Percentiles rank a stretch among this genome's conserved stretches.
Evolutionary conservation across 92 coral and sea anemone species (phyloP).

Genomic region (Metridium senile): DNA sequence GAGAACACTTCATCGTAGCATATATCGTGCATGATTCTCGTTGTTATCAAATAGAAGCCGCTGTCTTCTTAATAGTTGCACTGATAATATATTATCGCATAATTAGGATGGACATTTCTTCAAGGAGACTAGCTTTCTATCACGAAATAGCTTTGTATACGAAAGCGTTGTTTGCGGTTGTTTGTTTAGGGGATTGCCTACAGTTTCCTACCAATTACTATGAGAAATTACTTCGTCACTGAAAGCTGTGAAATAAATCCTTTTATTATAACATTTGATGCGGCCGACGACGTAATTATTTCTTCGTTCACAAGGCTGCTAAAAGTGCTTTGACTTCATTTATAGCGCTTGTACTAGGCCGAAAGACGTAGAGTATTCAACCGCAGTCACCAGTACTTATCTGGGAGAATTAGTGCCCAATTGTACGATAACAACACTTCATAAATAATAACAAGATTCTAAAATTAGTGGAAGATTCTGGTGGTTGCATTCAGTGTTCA

Average conservation of each 20-base stretch:
- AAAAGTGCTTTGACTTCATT: not conserved
- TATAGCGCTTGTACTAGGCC: not conserved
- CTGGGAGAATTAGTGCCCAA: not conserved
- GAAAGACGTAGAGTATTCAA: not conserved
- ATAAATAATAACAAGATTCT: not conserved
- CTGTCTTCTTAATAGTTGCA: not conserved
- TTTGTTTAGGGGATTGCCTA: not conserved
- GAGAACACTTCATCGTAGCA: not conserved
- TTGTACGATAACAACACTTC: not conserved
- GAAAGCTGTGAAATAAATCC: not conserved
- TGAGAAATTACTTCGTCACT: not conserved
- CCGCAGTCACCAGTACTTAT: constrained; percentile 8
- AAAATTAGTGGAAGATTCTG: not conserved
- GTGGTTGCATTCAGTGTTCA: not conserved
- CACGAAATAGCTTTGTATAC: not conserved
- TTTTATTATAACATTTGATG: not conserved
- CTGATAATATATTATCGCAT: not conserved
- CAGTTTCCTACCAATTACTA: not conserved
- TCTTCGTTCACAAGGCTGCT: not conserved
- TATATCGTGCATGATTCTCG: not conserved
- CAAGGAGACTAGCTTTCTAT: not conserved
- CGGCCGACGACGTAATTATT: not conserved
- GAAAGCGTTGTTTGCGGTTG: constrained; percentile 1
- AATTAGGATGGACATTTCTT: not conserved
- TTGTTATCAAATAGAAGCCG: not conserved